Conservation (phyloP, 2,113 vertebrate genomes). For the Mesocricetus auratus region DNA sequence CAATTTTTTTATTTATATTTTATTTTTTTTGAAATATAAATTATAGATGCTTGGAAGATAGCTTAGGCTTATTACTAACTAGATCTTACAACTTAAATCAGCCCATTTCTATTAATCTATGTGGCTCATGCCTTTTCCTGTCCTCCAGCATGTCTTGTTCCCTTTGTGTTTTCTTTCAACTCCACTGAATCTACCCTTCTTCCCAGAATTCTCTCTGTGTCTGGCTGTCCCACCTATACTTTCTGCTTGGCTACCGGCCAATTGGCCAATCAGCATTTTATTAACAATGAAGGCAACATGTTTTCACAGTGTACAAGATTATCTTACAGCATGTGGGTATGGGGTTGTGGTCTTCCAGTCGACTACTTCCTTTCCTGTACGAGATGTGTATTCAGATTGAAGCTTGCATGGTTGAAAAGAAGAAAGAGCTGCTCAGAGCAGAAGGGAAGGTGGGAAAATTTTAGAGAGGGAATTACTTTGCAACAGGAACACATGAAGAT, state of each 20-base stretch:
- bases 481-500: not conserved
- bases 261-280: not conserved
- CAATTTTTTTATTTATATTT: no score
- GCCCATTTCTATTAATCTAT: not conserved
- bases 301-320: not conserved
- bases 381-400: not conserved
- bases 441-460: not conserved
- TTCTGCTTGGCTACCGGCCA: not conserved
- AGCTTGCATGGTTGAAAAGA: not conserved
- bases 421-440: not conserved
- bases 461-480: not conserved
- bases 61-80: not conserved
- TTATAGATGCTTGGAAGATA: not conserved
- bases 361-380: not conserved
- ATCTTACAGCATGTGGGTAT: not conserved
- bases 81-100: not conserved
- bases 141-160: not conserved
- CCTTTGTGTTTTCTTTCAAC: not conserved
- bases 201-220: not conserved
- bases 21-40: no score
- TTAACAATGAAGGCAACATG: not conserved
- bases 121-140: not conserved
- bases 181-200: no score
- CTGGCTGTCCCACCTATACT: not conserved
- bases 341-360: not conserved